Evolutionary conservation across 2,797 vertebrate species (phyloP), one percentile per base, ranked within the genome.

Genomic region (Echiichthys vipera): DNA sequence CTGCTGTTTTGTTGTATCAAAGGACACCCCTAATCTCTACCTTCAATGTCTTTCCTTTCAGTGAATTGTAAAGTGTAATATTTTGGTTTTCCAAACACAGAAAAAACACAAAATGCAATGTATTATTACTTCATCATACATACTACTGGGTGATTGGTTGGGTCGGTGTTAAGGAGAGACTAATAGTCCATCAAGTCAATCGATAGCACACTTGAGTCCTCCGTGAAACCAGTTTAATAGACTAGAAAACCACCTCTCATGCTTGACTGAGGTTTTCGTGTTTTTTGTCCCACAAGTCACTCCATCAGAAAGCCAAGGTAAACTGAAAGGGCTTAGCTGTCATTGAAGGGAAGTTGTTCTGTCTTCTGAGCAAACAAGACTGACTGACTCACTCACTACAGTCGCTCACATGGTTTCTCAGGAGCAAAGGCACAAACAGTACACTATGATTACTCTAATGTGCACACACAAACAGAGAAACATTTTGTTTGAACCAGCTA

Each of bases 241-340:
- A 78, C 80, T 68, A 83, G 82, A 88, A 92, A 91, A 90, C 51
- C 71, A 63, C 57, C 80, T 80, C 73, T 81, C 77, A 75, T 75
- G 84, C 83, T 75, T 71, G 74, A 56, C 65, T 84, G 83, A 74
- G n/a, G 58, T 66, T 74, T 78, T 57, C 59, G 9, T 85, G 74
- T 83, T 89, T 66, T 76, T 63, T 49, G 53, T 82, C 85, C 84
- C 73, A 53, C 32, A 65, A 49, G 74, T 46, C 49, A 71, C 65
- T 79, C 57, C 24, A 55, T 77, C 62, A 71, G 51, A 77, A 70
- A 64, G 65, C 20, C 55, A 15, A 71, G 71, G 69, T 76, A 82
- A 72, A 20, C 18, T 13, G 49, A 83, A 67, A 64, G 51, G 46
- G 43, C 74, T 56, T 37, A 46, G 43, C 42, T 17, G 14, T 58